These are phyloP conservation scores for Callospermophilus lateralis DNA, from an alignment of 2,113 vertebrate species.

Conservation along the genomic window DNA sequence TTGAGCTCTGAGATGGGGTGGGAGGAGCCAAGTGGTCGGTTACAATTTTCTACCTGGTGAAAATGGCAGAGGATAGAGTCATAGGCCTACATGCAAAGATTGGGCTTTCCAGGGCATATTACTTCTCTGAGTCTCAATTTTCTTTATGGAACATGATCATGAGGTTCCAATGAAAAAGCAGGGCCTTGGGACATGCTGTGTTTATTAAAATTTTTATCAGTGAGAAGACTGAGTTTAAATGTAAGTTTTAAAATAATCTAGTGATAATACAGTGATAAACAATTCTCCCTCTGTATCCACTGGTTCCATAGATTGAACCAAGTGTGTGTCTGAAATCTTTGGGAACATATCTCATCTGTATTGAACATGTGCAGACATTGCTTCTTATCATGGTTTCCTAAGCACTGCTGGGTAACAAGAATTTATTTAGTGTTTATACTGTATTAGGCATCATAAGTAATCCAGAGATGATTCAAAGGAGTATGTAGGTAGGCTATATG, in stretches of 20 bases:
- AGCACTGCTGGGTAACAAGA: background rate
- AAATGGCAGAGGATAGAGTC: background rate
- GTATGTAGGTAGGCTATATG: background rate
- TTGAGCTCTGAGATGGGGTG: background rate
- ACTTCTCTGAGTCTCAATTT: background rate
- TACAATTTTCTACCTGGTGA: background rate
- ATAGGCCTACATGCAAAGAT: background rate
- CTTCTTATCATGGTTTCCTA: background rate
- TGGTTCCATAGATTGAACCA: background rate
- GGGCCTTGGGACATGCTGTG: background rate
- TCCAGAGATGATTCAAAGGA: background rate
- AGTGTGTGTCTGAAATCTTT: background rate
- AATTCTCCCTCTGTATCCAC: background rate
- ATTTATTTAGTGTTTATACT: background rate
- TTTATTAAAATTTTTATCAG: background rate
- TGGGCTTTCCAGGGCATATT: background rate
- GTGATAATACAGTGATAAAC: background rate
- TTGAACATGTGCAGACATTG: background rate
- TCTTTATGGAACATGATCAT: background rate
- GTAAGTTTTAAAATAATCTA: background rate
- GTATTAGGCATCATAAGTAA: background rate
- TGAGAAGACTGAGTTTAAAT: background rate
- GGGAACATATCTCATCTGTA: background rate
- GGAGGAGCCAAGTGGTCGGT: background rate
- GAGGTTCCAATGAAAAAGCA: background rate